phyloP scores from a whole-genome alignment of 1,140 invertebrate species.

The Temnothorax longispinosus region DNA sequence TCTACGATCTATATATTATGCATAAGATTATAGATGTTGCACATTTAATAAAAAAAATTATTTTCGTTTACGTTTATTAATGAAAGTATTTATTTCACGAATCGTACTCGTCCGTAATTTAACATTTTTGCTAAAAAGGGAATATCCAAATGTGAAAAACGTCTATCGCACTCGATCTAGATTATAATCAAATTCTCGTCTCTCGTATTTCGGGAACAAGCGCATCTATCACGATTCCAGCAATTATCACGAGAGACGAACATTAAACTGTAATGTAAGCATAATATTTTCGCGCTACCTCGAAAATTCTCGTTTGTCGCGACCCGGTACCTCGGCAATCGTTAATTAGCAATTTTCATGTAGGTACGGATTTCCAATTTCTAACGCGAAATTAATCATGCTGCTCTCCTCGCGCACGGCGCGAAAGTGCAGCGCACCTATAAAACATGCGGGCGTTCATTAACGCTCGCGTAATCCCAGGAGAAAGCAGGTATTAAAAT shows the following conservation, averaged over 20 bases:
- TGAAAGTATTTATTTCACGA: background rate
- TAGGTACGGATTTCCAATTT: conserved; percentile 32
- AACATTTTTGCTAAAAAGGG: background rate
- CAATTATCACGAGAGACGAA: background rate
- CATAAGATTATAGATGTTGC: background rate
- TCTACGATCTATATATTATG: background rate
- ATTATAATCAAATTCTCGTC: conserved; percentile 5
- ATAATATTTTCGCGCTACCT: conserved; percentile 18
- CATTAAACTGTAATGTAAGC: conserved; percentile 13
- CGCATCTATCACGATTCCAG: background rate
- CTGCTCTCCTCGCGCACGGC: background rate
- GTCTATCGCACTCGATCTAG: background rate
- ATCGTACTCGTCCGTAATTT: background rate
- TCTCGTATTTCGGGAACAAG: background rate
- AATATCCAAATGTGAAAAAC: background rate
- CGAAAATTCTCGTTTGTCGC: conserved; percentile 6
- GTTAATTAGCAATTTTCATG: conserved; percentile 54
- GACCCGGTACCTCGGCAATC: conserved; percentile 16
- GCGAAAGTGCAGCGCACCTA: conserved; percentile 16
- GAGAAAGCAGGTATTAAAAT: conserved; percentile 33
- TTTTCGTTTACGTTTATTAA: background rate
- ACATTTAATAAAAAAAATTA: background rate
- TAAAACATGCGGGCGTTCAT: conserved; percentile 56
- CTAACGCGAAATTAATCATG: conserved; percentile 55
- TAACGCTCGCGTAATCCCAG: conserved; percentile 21